Conservation (phyloP, 2,113 vertebrate species). For the Cariama cristata region DNA sequence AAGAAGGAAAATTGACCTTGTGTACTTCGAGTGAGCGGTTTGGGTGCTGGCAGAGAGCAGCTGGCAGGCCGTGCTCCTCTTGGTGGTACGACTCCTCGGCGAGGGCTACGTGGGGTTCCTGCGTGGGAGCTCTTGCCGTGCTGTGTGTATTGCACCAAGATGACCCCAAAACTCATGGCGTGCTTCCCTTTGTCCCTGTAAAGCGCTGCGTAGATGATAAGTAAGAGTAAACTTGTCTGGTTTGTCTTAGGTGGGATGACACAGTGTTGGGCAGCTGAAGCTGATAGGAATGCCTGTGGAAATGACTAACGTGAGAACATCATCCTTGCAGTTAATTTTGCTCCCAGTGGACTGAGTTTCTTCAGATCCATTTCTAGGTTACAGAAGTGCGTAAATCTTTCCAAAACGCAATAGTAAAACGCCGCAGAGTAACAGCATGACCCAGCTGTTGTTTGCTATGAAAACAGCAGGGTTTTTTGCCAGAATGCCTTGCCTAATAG, state of each 20-base stretch:
- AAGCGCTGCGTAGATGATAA: background rate
- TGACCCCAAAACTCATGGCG: background rate
- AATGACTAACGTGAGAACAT: background rate
- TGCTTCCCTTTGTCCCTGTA: background rate
- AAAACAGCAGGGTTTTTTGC: background rate
- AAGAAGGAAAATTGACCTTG: background rate
- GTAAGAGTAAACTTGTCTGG: background rate
- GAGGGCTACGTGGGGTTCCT: background rate
- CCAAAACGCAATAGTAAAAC: background rate
- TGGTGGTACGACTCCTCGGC: too few relatives aligned
- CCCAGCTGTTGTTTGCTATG: constrained; percentile 38
- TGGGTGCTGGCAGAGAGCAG: background rate
- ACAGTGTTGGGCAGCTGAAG: background rate
- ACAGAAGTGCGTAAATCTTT: background rate
- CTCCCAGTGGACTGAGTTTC: background rate
- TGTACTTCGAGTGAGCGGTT: background rate
- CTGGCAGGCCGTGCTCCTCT: background rate
- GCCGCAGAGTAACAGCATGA: background rate
- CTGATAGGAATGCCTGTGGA: background rate
- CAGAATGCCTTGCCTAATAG: background rate
- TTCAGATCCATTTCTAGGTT: background rate
- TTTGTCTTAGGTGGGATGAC: background rate
- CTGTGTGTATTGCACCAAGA: rapidly evolving
- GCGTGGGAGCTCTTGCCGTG: background rate
- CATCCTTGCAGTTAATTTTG: background rate